A percentile compares a stretch with the other conserved stretches of the same genome.
Evolutionary conservation across 35 echinoderm and acorn worm species (phyloP).

Genomic region (Heliocidaris tuberculata): DNA sequence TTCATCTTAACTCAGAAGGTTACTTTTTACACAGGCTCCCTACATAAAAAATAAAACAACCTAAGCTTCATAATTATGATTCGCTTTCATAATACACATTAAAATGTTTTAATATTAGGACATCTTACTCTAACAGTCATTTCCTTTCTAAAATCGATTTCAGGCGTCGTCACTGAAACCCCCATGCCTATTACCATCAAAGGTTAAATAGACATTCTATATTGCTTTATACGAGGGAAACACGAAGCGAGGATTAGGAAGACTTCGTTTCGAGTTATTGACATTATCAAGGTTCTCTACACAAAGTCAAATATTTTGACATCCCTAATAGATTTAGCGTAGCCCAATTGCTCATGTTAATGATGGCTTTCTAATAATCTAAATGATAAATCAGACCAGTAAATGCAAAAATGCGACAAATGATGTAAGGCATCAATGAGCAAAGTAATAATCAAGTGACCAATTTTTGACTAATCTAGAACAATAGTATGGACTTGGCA

Average conservation of each 20-base stretch:
- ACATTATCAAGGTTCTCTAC: slow-evolving; percentile 1
- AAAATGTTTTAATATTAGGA: not conserved
- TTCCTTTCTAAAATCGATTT: not conserved
- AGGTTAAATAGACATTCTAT: not conserved
- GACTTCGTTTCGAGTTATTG: not conserved
- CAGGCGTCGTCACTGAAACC: not conserved
- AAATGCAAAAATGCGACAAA: not conserved
- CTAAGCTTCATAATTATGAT: not conserved
- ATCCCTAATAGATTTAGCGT: not conserved
- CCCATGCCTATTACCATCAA: not conserved
- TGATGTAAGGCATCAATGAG: not conserved
- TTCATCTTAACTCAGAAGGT: no score
- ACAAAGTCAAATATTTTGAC: not conserved
- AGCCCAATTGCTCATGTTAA: not conserved
- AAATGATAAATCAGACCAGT: not conserved
- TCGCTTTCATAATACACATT: not conserved
- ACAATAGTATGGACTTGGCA: not conserved
- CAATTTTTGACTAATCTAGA: not conserved
- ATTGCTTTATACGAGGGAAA: not conserved
- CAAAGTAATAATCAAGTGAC: not conserved
- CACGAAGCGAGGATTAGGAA: not conserved
- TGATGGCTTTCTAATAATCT: not conserved
- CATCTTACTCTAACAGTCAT: not conserved
- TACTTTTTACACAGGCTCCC: no score
- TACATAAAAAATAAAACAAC: no score